Conservation (phyloP, 2,888 invertebrate genomes). For the Acleris holmiana region DNA sequence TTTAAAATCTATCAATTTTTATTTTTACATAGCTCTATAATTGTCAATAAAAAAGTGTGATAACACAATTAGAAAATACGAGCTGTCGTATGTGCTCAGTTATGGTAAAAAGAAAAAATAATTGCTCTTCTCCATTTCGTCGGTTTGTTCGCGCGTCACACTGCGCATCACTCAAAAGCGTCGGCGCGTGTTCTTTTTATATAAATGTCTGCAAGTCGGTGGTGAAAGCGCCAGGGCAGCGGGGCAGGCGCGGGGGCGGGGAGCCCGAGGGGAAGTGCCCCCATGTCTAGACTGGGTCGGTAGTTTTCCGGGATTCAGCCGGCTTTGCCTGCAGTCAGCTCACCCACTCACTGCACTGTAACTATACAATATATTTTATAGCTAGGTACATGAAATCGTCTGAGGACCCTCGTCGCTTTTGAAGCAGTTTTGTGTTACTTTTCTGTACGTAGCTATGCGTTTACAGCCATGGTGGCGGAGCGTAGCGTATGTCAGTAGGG, state of each 20-base stretch:
- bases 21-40: no score
- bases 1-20: no score
- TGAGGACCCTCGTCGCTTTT: conserved; percentile 77
- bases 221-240: conserved; percentile 74
- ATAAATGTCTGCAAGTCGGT: conserved; percentile 74
- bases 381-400: conserved; percentile 58
- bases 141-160: conserved; percentile 65
- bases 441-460: conserved; percentile 56
- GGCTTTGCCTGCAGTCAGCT: conserved; percentile 81
- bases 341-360: conserved; percentile 81
- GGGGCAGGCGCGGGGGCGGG: conserved; percentile 49
- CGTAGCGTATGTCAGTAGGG: conserved; percentile 65
- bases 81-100: no score
- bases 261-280: conserved; percentile 75
- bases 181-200: conserved; percentile 75
- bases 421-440: conserved; percentile 72
- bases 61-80: no score
- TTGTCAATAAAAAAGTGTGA: no score
- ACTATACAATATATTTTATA: conserved; percentile 57
- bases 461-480: conserved; percentile 48
- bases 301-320: conserved; percentile 84
- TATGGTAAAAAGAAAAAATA: conserved; percentile 53
- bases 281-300: conserved; percentile 85
- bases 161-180: conserved; percentile 71
- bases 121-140: conserved; percentile 64